Evolutionary conservation across 2,113 vertebrate species (phyloP).

Genomic region (Ophthalmolycus amberensis): DNA sequence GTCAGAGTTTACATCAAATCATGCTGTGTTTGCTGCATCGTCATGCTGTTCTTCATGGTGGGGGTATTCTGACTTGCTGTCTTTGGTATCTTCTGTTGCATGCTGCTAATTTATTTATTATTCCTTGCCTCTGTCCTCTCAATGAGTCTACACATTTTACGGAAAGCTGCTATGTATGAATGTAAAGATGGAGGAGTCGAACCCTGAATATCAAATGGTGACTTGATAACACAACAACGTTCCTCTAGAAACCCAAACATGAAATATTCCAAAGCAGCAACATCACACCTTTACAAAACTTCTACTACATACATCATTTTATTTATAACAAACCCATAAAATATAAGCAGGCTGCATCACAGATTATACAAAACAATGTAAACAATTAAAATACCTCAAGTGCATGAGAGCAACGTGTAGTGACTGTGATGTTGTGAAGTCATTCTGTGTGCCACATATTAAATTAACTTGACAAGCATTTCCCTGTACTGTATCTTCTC

Average conservation of each 20-base stretch:
- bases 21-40: slow-evolving; percentile 74
- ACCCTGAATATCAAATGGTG: slow-evolving; percentile 5
- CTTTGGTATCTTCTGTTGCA: slow-evolving; percentile 20
- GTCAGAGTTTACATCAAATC: not conserved
- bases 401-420: slow-evolving; percentile 72
- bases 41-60: slow-evolving; percentile 37
- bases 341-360: not conserved
- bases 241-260: slow-evolving; percentile 5
- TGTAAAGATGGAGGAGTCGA: not conserved
- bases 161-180: slow-evolving; percentile 6
- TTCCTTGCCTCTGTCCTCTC: not conserved
- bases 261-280: not conserved
- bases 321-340: not conserved
- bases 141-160: slow-evolving; percentile 1
- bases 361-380: not conserved
- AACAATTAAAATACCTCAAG: slow-evolving; percentile 22
- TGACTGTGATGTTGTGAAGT: slow-evolving; percentile 77
- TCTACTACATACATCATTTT: not conserved
- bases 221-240: slow-evolving; percentile 18
- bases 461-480: slow-evolving; percentile 53
- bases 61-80: not conserved
- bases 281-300: not conserved
- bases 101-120: slow-evolving; percentile 30
- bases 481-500: slow-evolving; percentile 48
- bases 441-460: slow-evolving; percentile 72